Conservation (phyloP, 2,113 vertebrate species). For the Scortum barcoo region DNA sequence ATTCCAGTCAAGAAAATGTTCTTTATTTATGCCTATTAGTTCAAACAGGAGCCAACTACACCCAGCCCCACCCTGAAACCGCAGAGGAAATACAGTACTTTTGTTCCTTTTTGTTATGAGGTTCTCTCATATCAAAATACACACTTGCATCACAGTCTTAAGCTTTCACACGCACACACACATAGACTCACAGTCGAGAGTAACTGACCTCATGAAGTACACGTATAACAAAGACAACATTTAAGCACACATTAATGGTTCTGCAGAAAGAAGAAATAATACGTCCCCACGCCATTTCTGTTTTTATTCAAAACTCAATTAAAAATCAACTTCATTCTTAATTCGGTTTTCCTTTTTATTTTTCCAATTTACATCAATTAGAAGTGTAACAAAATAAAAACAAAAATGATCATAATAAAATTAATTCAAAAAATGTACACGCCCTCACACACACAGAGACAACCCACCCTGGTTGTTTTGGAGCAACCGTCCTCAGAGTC, state of each 20-base stretch:
- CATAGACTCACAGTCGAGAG: conserved; percentile 56
- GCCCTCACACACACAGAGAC: conserved; percentile 85
- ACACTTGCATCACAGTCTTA: conserved; percentile 49
- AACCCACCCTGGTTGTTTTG: conserved; percentile 78
- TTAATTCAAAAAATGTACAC: conserved; percentile 86
- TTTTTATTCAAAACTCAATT: conserved; percentile 79
- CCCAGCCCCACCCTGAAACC: conserved; percentile 50
- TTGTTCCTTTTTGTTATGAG: conserved; percentile 50
- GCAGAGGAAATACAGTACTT: conserved; percentile 65
- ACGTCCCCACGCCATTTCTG: conserved; percentile 61
- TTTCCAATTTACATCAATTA: conserved; percentile 90
- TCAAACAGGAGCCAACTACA: conserved; percentile 50
- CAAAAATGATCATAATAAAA: conserved; percentile 84
- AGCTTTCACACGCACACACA: conserved; percentile 40
- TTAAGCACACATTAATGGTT: conserved; percentile 37
- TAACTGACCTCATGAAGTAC: conserved; percentile 41
- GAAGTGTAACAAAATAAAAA: conserved; percentile 87
- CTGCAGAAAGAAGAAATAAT: conserved; percentile 65
- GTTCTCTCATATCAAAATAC: conserved; percentile 40
- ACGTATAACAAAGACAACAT: conserved; percentile 38
- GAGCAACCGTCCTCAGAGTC: conserved; percentile 58
- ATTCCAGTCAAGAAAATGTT: conserved; percentile 53
- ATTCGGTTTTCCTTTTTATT: conserved; percentile 86
- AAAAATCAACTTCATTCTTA: conserved; percentile 78
- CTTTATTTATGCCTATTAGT: conserved; percentile 64